These are phyloP conservation scores for Anhinga anhinga DNA, from an alignment of 2,113 vertebrate genomes.

Conservation along the genomic window DNA sequence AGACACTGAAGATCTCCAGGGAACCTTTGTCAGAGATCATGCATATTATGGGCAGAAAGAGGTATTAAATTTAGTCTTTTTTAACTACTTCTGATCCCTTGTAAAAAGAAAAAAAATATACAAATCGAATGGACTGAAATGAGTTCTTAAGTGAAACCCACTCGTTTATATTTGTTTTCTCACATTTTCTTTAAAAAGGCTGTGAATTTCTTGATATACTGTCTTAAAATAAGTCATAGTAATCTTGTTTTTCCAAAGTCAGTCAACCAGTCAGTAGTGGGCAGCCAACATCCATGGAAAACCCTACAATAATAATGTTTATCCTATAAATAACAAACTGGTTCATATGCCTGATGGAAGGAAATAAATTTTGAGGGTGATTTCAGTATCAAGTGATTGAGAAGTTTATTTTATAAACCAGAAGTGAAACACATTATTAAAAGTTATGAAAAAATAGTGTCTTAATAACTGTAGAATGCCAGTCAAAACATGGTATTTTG, in stretches of 20 bases:
- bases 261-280: neutral
- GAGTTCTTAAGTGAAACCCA: neutral
- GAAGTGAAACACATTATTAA: constrained; percentile 37
- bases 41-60: neutral
- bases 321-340: neutral
- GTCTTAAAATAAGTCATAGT: neutral
- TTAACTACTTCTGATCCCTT: neutral
- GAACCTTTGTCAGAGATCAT: neutral
- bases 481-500: constrained; percentile 29
- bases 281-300: neutral
- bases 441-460: constrained; percentile 38
- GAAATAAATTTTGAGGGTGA: constrained; percentile 24
- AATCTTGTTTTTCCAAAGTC: neutral
- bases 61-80: neutral
- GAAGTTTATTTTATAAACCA: constrained; percentile 22
- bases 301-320: neutral
- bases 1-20: neutral
- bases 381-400: constrained; percentile 28
- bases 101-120: neutral
- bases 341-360: neutral
- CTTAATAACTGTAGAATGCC: neutral
- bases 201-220: neutral
- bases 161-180: neutral
- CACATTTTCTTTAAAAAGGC: neutral
- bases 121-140: neutral